Conservation (phyloP, 2,888 invertebrate genomes). For the Byasa hedistus region DNA sequence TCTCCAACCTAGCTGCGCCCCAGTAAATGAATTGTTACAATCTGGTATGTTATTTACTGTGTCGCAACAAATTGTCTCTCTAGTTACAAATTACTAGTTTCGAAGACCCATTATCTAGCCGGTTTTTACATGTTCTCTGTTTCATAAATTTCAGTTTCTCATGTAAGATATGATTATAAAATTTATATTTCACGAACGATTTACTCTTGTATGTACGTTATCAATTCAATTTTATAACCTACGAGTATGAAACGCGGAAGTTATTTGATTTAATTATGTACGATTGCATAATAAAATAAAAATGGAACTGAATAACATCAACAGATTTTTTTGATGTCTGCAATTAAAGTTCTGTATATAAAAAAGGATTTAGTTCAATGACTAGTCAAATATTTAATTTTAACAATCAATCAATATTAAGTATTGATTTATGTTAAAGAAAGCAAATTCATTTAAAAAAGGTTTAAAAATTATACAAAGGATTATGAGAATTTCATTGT, state of each 20-base stretch:
- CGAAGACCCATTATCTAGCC: background rate
- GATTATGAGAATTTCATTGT: no score
- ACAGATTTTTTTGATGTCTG: no score
- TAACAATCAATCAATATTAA: no score
- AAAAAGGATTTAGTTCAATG: no score
- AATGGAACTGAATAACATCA: no score
- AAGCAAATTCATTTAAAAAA: no score
- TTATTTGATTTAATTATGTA: background rate
- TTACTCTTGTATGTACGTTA: background rate
- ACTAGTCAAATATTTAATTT: no score
- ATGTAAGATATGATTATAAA: no score
- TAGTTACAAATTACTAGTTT: constrained; percentile 3
- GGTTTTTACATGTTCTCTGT: background rate
- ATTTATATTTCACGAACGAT: background rate
- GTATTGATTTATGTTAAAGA: no score
- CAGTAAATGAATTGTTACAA: constrained; percentile 25
- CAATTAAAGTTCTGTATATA: no score
- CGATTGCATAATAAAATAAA: background rate
- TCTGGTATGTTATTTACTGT: constrained; percentile 23
- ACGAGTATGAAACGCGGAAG: background rate
- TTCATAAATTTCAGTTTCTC: background rate
- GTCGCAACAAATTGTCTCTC: constrained; percentile 16
- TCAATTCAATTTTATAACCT: background rate
- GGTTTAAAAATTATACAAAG: no score
- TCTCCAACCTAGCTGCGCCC: constrained; percentile 9